These are phyloP conservation scores for Lepilemur ruficaudatus DNA, from an alignment of 2,797 vertebrate species.

Conservation along the genomic window DNA sequence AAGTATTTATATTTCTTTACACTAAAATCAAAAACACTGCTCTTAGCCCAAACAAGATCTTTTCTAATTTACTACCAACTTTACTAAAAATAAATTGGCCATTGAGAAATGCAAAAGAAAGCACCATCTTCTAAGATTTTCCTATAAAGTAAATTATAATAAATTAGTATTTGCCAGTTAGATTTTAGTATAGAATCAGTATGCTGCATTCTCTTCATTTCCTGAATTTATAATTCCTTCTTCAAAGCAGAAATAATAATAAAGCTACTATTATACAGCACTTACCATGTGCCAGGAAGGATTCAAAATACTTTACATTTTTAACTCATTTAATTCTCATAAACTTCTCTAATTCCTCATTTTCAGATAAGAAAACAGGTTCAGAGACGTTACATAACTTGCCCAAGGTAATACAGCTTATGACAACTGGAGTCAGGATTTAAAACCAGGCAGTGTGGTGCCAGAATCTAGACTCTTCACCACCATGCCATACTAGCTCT, in stretches of 20 bases:
- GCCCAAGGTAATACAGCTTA: neutral
- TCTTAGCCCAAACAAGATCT: neutral
- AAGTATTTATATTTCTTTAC: constrained; percentile 21
- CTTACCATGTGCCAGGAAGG: neutral
- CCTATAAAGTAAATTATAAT: constrained; percentile 14
- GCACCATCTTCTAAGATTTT: neutral
- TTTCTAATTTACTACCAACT: constrained; percentile 36
- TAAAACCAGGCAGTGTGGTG: neutral
- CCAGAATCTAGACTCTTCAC: neutral
- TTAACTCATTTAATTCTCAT: constrained; percentile 54
- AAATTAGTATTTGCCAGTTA: neutral
- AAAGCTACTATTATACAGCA: constrained; percentile 23
- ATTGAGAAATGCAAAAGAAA: constrained; percentile 25
- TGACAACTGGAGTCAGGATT: neutral
- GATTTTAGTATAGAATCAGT: neutral
- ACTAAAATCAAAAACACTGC: constrained; percentile 43
- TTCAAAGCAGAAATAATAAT: constrained; percentile 46
- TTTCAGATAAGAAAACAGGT: constrained; percentile 19
- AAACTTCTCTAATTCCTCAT: neutral
- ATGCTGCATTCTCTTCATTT: constrained; percentile 14
- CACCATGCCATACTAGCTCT: neutral
- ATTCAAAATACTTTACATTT: constrained; percentile 41
- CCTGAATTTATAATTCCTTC: neutral
- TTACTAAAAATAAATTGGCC: constrained; percentile 1
- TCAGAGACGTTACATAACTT: neutral